These are phyloP conservation scores for Thecophora atra DNA, from an alignment of 2,888 invertebrate genomes.

Conservation along the genomic window DNA sequence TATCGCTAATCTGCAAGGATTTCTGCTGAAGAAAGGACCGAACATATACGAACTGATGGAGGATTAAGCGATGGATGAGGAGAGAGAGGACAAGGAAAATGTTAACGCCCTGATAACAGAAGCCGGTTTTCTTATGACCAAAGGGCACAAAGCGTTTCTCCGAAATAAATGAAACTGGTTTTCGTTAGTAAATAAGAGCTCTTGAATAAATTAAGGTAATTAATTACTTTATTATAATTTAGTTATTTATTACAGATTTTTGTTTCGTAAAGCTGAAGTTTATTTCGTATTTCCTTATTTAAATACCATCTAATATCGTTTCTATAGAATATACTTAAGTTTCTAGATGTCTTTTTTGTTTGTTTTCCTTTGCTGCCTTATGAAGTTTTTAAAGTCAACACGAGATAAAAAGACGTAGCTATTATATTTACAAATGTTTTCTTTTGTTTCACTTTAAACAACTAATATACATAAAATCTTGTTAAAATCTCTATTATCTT, in stretches of 20 bases:
- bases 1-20: conserved; percentile 85
- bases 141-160: not conserved
- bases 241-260: not conserved
- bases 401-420: no score
- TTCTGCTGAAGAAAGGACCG: conserved; percentile 82
- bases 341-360: conserved; percentile 43
- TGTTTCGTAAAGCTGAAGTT: conserved; percentile 22
- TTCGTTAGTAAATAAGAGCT: not conserved
- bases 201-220: no score
- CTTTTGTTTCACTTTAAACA: no score
- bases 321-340: conserved; percentile 32
- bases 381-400: no score
- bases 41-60: conserved; percentile 75
- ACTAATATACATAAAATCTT: no score
- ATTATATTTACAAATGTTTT: no score
- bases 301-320: conserved; percentile 28
- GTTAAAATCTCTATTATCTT: no score
- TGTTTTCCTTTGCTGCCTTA: no score
- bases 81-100: no score
- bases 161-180: not conserved
- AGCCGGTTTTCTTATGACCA: no score
- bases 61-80: conserved; percentile 48
- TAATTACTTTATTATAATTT: not conserved
- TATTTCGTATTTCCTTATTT: conserved; percentile 25
- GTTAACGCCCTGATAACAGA: no score